Conservation (phyloP, 2,113 vertebrate genomes). For the cat (Felis catus) region DNA sequence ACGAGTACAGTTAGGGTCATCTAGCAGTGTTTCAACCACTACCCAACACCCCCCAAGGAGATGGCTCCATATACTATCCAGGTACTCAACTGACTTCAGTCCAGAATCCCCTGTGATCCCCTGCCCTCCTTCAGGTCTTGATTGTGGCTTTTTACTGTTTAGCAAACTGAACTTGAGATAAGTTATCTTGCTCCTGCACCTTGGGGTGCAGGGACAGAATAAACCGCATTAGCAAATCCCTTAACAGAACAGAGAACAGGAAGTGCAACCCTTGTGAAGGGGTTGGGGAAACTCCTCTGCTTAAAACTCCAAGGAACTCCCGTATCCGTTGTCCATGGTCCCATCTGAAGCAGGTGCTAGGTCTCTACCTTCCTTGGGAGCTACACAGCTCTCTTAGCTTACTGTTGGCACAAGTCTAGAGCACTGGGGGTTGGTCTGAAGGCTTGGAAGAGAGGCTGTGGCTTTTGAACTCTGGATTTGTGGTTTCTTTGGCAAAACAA, state of each 20-base stretch:
- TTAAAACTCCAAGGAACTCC: neutral
- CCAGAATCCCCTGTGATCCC: neutral
- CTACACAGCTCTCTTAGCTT: neutral
- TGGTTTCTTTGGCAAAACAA: neutral
- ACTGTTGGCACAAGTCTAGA: too few relatives aligned
- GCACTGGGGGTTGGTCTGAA: neutral
- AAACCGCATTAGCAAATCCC: neutral
- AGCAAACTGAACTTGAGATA: neutral
- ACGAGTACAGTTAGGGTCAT: too few relatives aligned
- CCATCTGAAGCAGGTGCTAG: neutral
- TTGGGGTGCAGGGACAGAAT: neutral
- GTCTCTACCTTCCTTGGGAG: neutral
- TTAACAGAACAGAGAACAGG: neutral
- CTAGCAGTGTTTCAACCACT: neutral
- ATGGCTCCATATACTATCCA: accelerated
- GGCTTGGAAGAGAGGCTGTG: neutral
- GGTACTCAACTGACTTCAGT: neutral
- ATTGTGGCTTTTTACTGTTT: neutral
- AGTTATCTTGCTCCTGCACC: neutral
- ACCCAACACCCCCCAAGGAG: neutral
- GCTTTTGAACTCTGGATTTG: neutral
- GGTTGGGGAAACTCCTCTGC: neutral
- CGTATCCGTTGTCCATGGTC: neutral
- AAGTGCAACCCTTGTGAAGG: neutral
- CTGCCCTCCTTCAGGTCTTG: neutral